Base-by-base conservation (phyloP, 2,113 vertebrate species). In the Rhabdomys dilectus region DNA sequence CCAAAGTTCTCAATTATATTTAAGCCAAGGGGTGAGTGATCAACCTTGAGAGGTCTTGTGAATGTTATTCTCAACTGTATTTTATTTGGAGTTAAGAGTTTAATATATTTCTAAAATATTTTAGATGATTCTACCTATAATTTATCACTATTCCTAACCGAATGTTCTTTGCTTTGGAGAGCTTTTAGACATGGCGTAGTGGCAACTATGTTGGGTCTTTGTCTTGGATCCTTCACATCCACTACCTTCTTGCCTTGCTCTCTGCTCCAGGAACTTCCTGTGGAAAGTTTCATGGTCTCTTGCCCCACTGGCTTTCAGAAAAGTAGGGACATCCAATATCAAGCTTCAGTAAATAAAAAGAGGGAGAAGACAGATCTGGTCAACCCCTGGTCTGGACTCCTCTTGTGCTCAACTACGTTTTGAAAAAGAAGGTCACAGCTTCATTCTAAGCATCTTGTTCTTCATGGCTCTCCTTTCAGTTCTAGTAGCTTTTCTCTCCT, bases 151-250 rank as follows among this genome's bases (percentile, higher is more conserved):
- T 75, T 64, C 72, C 36, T 36, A 91, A 58, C 12, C 51, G 92
- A 90, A 42, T 17, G 62, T 91, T 87, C 94, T 92, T 36, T 39
- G 36, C 48, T 94, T 91, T 76, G 80, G 78, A 93, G 95, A 95
- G 64, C 34, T 34, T 92, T 86, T 72, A 19, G 15, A 58, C 15
- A 39, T 80, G 11, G 11, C 36, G 7, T 48, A 29, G 77, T 86
- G n/a, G 53, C 42, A 39, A 70, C 11, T 39, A 8, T 51, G 0
- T 34, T 42, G 15, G 26, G 11, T 64, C 12, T n/a, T 26, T 96
- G 70, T 51, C 70, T 39, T 39, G 39, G 39, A 39, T 42, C n/a
- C 13, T 80, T 51, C 17, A 58, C 24, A 48, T n/a, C 70, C 19
- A 70, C 5, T 22, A 16, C 24, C 24, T 31, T 19, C 5, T 73